Evolutionary conservation across 2,797 vertebrate genomes (phyloP).

Genomic region (Ispidina lecontei): DNA sequence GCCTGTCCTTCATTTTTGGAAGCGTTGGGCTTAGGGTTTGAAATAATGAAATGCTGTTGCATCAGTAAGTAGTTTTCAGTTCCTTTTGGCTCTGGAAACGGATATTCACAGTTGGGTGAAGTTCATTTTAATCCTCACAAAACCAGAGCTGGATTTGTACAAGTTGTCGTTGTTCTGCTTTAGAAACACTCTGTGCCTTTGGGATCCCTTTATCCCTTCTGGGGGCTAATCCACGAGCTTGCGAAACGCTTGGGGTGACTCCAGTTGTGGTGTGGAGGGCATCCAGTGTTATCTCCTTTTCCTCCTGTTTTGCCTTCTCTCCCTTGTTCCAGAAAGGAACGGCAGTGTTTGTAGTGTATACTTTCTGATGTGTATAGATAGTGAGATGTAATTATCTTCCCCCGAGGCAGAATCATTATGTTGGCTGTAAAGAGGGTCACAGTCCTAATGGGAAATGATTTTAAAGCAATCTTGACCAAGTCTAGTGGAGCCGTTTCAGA

Average conservation of each 20-base stretch:
- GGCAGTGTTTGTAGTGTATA: not conserved
- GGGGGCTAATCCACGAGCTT: not conserved
- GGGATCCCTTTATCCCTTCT: slow-evolving; percentile 51
- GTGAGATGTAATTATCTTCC: slow-evolving; percentile 52
- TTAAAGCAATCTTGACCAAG: slow-evolving; percentile 58
- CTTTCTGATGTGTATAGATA: slow-evolving; percentile 33
- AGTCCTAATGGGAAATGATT: slow-evolving; percentile 57
- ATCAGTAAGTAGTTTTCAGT: slow-evolving; percentile 63
- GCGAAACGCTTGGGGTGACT: not conserved
- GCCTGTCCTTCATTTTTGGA: slow-evolving; percentile 21
- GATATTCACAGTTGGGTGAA: slow-evolving; percentile 66
- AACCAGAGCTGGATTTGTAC: slow-evolving; percentile 62
- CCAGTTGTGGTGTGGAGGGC: not conserved
- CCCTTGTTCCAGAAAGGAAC: not conserved
- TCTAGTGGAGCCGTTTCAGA: slow-evolving; percentile 62
- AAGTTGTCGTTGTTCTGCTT: slow-evolving; percentile 60
- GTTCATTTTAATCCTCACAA: slow-evolving; percentile 71
- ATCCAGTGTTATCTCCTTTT: not conserved
- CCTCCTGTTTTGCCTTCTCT: not conserved
- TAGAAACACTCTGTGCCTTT: slow-evolving; percentile 46
- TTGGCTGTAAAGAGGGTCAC: slow-evolving; percentile 36
- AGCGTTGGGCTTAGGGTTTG: not conserved
- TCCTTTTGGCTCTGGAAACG: slow-evolving; percentile 56
- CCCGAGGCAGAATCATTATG: slow-evolving; percentile 22
- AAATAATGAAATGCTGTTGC: slow-evolving; percentile 58